phyloP scores from a whole-genome alignment of 2,888 invertebrate species.

The Parasteatoda lunata region DNA sequence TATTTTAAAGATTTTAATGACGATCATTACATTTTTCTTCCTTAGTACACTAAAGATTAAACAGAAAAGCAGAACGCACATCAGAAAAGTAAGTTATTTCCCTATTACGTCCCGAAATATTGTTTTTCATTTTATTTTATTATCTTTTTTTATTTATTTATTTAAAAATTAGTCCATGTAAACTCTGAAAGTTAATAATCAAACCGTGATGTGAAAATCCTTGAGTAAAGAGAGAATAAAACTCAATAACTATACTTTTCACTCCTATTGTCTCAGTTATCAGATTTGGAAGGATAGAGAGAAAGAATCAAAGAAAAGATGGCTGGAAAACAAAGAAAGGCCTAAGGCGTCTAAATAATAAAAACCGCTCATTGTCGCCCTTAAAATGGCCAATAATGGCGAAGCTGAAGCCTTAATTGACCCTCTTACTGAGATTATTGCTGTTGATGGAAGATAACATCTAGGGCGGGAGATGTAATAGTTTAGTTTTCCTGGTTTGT shows the following conservation, averaged over 20 bases:
- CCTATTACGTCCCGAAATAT: too few relatives aligned
- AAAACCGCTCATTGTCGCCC: constrained; percentile 25
- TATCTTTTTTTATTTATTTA: too few relatives aligned
- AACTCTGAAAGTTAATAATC: neutral
- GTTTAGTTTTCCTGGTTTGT: neutral
- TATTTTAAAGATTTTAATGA: too few relatives aligned
- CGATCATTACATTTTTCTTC: too few relatives aligned
- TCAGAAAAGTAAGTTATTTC: too few relatives aligned
- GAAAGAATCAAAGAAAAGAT: neutral
- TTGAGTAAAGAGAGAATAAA: neutral
- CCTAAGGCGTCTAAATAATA: neutral
- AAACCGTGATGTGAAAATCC: constrained; percentile 3
- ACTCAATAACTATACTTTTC: neutral
- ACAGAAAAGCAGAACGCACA: too few relatives aligned
- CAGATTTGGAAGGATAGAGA: neutral
- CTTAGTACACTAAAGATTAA: too few relatives aligned
- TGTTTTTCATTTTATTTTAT: too few relatives aligned
- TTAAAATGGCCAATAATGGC: constrained; percentile 6
- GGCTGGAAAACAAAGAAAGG: neutral
- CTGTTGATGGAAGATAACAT: neutral
- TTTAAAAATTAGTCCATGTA: too few relatives aligned
- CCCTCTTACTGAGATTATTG: neutral
- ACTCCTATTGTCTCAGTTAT: neutral
- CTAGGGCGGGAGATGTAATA: neutral
- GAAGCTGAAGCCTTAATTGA: constrained; percentile 8